These are phyloP conservation scores for Oscheius sp. DNA, from an alignment of 2,888 invertebrate species.

Conservation along the genomic window DNA sequence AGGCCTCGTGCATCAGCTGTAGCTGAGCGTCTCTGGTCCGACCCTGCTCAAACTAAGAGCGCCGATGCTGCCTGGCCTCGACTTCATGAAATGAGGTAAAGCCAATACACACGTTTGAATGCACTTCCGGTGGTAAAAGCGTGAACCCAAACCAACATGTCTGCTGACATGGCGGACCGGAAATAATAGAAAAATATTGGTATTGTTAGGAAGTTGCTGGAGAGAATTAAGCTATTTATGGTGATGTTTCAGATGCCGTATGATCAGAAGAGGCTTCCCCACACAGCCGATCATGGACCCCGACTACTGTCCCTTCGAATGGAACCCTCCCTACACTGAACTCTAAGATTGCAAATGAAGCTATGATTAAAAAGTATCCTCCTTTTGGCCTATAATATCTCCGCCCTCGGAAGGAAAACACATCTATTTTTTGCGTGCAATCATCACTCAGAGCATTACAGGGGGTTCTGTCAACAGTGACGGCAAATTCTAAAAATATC, in stretches of 20 bases:
- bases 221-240: neutral
- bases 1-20: slow-evolving; percentile 85
- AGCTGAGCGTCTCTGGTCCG: slow-evolving; percentile 87
- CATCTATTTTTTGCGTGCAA: neutral
- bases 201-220: too few relatives aligned
- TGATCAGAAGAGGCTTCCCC: slow-evolving; percentile 79
- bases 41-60: slow-evolving; percentile 74
- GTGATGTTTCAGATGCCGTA: slow-evolving; percentile 78
- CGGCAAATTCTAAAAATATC: slow-evolving; percentile 10
- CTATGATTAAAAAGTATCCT: neutral
- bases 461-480: slow-evolving; percentile 30
- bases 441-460: slow-evolving; percentile 13
- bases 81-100: slow-evolving; percentile 79
- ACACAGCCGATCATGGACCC: slow-evolving; percentile 42
- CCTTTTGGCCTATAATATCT: neutral
- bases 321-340: slow-evolving; percentile 33
- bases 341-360: slow-evolving; percentile 16
- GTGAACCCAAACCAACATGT: neutral
- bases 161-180: too few relatives aligned
- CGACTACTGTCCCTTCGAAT: slow-evolving; percentile 49
- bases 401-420: neutral
- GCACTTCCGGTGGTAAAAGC: slow-evolving; percentile 11
- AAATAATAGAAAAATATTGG: neutral
- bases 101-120: neutral
- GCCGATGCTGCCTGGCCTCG: slow-evolving; percentile 77